Evolutionary conservation across 2,888 invertebrate genomes (phyloP), one percentile per base, ranked within the genome.

Genomic region (Nemotelus pantherinus): DNA sequence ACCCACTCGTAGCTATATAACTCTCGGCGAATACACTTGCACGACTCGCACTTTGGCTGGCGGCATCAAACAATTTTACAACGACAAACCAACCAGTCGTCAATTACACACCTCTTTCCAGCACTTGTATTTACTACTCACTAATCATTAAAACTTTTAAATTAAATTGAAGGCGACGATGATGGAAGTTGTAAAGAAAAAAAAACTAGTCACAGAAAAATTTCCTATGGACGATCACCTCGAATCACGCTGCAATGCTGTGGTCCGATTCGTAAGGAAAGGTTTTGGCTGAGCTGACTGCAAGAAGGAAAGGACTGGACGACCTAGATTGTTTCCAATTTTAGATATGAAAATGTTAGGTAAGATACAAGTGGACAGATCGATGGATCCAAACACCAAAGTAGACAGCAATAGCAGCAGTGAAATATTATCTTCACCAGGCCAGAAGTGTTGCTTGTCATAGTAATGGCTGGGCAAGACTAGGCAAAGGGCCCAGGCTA

Each of bases 321-420:
- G 70, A 70, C 70, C 70, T 55, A 70, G 44, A 70, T 70, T 55
- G 53, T 70, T 45, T 70, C 70, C 70, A 70, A 70, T 70, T 70
- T 70, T 70, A 70, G 70, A 70, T 70, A 4, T 43, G 53, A 70
- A 60, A 55, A 39, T 70, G 53, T 70, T 70, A 55, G 70, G 70
- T 55, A 70, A 67, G 67, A 67, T 53, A 55, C 70, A 70, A 70
- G 70, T 70, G 55, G 55, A 70, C 55, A 9, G 39, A 43, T 9
- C 9, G 63, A 7, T 63, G 41, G 68, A 68, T 53, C 7, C 7
- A 50, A 50, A 50, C 50, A 10, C 7, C 10, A 57, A 57, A 57
- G 57, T 10, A 25, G 25, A 57, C 10, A 5, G 10, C 57, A 57
- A 53, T 53, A 25, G 25, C 25, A 25, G 25, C 25, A 25, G 25